Evolutionary conservation across 2,888 invertebrate species (phyloP).

Genomic region (Ischnura elegans): DNA sequence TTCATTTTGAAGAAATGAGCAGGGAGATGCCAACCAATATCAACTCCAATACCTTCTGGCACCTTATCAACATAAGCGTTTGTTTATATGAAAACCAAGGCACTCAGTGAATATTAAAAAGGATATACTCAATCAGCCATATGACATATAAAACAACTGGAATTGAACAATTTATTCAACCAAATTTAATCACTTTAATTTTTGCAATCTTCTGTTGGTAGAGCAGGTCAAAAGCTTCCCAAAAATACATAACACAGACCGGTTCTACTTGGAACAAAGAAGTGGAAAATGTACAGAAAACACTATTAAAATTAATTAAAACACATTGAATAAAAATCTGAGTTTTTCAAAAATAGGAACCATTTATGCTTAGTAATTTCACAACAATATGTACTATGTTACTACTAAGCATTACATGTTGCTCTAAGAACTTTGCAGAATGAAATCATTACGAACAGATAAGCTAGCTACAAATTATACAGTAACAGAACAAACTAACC

Average conservation of each 20-base stretch:
- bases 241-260: slow-evolving; percentile 6
- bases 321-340: neutral
- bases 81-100: neutral
- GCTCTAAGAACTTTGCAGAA: neutral
- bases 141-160: neutral
- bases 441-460: neutral
- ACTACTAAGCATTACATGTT: slow-evolving; percentile 31
- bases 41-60: neutral
- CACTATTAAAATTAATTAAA: neutral
- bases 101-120: neutral
- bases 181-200: neutral
- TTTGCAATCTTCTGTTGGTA: neutral
- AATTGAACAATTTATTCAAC: slow-evolving; percentile 26
- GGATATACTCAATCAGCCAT: neutral
- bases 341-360: neutral
- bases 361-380: neutral
- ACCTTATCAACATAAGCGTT: neutral
- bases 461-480: neutral
- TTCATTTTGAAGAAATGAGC: neutral
- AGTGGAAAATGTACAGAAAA: neutral
- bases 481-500: neutral
- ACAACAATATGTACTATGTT: slow-evolving; percentile 6
- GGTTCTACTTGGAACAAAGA: neutral
- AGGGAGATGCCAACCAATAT: too few relatives aligned
- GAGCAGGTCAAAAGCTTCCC: slow-evolving; percentile 26